Percentiles rank a stretch among this genome's conserved stretches.
Conservation (phyloP, 2,113 vertebrate species). For the Myodes glareolus region DNA sequence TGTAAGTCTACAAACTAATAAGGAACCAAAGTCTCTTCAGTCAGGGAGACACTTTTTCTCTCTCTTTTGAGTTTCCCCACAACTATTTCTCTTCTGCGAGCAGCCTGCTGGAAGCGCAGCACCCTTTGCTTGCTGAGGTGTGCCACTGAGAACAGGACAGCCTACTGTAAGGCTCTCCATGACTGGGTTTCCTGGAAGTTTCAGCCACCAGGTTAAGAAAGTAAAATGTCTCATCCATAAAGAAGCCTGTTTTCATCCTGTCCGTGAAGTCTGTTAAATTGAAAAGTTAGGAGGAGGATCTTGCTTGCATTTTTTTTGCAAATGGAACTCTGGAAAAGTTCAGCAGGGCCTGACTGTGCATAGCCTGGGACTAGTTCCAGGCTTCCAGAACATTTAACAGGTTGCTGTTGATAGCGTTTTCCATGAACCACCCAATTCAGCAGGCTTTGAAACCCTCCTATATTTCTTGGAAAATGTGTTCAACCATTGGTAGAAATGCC, state of each 20-base stretch:
- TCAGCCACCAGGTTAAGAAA: slow-evolving; percentile 37
- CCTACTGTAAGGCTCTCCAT: neutral
- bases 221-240: slow-evolving; percentile 66
- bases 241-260: slow-evolving; percentile 55
- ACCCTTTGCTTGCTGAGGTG: neutral
- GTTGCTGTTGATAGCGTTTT: slow-evolving; percentile 61
- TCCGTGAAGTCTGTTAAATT: slow-evolving; percentile 44
- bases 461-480: slow-evolving; percentile 39
- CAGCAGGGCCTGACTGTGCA: slow-evolving; percentile 1
- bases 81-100: neutral
- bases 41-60: neutral
- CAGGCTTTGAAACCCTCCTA: neutral
- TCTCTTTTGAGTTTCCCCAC: neutral
- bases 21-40: neutral
- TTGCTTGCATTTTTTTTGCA: slow-evolving; percentile 64
- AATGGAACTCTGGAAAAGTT: slow-evolving; percentile 63
- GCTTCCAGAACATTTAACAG: slow-evolving; percentile 51
- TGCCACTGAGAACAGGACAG: neutral
- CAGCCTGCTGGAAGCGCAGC: neutral
- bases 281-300: slow-evolving; percentile 49
- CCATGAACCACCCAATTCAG: neutral
- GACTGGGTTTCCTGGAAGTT: slow-evolving; percentile 44
- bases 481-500: neutral
- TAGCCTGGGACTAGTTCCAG: slow-evolving; percentile 55
- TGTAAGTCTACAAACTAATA: slow-evolving; percentile 24